Evolutionary conservation across 2,888 invertebrate genomes (phyloP).

Genomic region (Callimorpha dominula): DNA sequence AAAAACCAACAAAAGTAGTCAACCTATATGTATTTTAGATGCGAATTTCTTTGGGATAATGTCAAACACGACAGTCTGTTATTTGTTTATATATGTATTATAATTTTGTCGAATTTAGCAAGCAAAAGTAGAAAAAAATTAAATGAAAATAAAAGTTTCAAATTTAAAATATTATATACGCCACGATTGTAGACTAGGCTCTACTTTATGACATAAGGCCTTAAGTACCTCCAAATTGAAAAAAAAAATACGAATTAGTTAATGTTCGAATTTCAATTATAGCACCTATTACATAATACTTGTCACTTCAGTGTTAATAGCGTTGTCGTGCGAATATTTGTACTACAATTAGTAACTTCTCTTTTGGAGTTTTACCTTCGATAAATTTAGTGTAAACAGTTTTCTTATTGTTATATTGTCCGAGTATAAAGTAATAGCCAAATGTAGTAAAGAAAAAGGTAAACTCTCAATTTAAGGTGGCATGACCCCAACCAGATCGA

Average conservation of each 20-base stretch:
- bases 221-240: not conserved
- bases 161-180: too few species aligned
- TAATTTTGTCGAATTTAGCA: too few species aligned
- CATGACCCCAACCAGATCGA: too few species aligned
- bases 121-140: too few species aligned
- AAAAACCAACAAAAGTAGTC: too few species aligned
- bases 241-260: too few species aligned
- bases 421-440: not conserved
- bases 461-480: too few species aligned
- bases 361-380: not conserved
- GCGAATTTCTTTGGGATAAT: not conserved
- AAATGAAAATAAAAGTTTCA: too few species aligned
- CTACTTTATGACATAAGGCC: not conserved
- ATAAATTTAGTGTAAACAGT: not conserved
- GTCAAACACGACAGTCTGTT: not conserved
- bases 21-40: too few species aligned
- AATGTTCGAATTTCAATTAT: not conserved
- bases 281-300: not conserved
- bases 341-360: not conserved
- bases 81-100: too few species aligned
- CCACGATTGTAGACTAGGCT: too few species aligned
- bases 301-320: conserved; percentile 9
- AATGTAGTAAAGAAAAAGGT: not conserved
- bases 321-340: not conserved
- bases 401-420: not conserved